These are phyloP conservation scores for Megalonaias nervosa DNA, from an alignment of 1,140 invertebrate species.

Conservation along the genomic window DNA sequence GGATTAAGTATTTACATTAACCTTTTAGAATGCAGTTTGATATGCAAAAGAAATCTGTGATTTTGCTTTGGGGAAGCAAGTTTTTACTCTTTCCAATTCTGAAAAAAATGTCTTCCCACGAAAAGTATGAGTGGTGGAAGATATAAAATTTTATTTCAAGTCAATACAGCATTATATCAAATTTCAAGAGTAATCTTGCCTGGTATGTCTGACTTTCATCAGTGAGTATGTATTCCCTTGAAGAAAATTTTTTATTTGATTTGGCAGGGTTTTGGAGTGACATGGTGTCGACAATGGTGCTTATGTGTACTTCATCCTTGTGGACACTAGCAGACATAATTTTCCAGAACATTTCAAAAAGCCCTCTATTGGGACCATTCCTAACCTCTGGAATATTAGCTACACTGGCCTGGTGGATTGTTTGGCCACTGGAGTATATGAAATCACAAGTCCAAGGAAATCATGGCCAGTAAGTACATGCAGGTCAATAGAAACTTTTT, in stretches of 20 bases:
- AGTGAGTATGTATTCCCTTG: no score
- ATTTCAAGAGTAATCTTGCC: no score
- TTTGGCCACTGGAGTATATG: conserved; percentile 69
- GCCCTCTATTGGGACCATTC: conserved; percentile 63
- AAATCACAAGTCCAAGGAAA: conserved; percentile 66
- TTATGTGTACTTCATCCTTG: conserved; percentile 62
- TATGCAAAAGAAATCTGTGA: no score
- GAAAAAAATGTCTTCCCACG: not conserved
- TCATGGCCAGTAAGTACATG: conserved; percentile 55
- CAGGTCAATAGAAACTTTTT: not conserved
- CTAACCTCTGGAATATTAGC: conserved; percentile 64
- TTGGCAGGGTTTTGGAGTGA: conserved; percentile 62
- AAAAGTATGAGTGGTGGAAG: not conserved
- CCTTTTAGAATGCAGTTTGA: no score
- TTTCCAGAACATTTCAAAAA: conserved; percentile 62
- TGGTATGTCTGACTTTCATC: no score
- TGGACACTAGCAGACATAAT: conserved; percentile 59
- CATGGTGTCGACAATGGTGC: conserved; percentile 58
- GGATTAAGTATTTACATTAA: no score
- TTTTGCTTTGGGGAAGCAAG: no score
- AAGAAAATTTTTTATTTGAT: not conserved
- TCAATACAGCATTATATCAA: no score
- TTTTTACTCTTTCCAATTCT: not conserved
- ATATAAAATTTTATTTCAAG: no score
- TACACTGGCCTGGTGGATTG: conserved; percentile 67